Evolutionary conservation across 2,797 vertebrate species (phyloP).

Genomic region (Antrozous pallidus): DNA sequence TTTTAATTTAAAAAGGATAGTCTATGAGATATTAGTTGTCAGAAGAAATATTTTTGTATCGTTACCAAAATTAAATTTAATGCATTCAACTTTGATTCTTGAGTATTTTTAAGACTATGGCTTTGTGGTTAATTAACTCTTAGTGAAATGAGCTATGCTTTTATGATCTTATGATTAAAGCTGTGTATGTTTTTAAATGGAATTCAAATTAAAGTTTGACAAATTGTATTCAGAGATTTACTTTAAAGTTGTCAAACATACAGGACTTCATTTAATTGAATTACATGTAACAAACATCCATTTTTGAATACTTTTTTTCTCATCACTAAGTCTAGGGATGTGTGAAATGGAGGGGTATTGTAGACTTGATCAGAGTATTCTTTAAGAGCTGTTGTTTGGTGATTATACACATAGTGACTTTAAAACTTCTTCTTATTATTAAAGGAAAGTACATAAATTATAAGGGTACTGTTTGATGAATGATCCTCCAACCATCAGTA

Average conservation of each 20-base stretch:
- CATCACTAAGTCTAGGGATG: neutral
- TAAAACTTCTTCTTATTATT: neutral
- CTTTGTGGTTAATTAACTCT: neutral
- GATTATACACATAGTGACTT: neutral
- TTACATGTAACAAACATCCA: neutral
- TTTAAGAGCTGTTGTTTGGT: neutral
- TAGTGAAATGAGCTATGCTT: neutral
- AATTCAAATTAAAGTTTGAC: neutral
- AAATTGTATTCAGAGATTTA: neutral
- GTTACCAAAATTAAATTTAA: neutral
- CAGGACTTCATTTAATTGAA: neutral
- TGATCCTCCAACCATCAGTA: neutral
- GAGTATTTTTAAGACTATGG: neutral
- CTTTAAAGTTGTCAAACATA: neutral
- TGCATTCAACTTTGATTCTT: neutral
- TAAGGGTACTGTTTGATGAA: neutral
- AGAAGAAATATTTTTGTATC: neutral
- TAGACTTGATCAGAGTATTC: neutral
- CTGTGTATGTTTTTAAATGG: neutral
- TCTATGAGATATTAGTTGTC: neutral
- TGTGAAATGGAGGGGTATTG: neutral
- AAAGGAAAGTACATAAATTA: neutral
- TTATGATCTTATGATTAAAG: neutral
- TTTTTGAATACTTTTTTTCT: neutral
- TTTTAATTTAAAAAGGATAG: constrained; percentile 1